Conservation (phyloP, 1,140 invertebrate species). For the Apolygus lucorum region DNA sequence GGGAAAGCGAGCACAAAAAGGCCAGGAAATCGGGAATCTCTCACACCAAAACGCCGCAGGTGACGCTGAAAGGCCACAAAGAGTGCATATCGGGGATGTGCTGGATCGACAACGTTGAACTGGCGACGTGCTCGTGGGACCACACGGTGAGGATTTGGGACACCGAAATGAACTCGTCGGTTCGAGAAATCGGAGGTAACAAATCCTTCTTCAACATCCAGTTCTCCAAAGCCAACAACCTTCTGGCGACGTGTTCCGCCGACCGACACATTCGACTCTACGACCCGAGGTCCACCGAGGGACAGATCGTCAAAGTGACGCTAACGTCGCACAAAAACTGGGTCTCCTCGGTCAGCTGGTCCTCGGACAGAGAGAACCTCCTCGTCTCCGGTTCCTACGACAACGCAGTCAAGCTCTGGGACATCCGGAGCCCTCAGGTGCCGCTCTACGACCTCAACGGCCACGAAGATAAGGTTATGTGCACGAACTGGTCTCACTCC, state of each 20-base stretch:
- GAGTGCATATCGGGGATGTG: constrained; percentile 76
- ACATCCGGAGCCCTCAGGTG: constrained; percentile 82
- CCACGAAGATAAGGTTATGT: constrained; percentile 89
- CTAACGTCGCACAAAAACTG: constrained; percentile 87
- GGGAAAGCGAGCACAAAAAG: constrained; percentile 15
- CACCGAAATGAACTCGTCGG: constrained; percentile 69
- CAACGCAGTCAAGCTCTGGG: constrained; percentile 88
- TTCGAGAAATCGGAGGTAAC: constrained; percentile 72
- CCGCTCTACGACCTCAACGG: constrained; percentile 88
- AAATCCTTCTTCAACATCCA: constrained; percentile 86
- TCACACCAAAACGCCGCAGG: constrained; percentile 58
- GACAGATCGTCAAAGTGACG: constrained; percentile 72
- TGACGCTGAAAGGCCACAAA: constrained; percentile 85
- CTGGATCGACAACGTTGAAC: constrained; percentile 67
- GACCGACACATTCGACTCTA: constrained; percentile 84
- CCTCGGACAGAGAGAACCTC: constrained; percentile 66
- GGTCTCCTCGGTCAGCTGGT: constrained; percentile 87
- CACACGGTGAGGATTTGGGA: constrained; percentile 94
- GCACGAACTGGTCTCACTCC: constrained; percentile 87
- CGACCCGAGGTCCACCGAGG: constrained; percentile 79
- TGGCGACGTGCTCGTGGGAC: constrained; percentile 89
- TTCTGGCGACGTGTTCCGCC: constrained; percentile 75
- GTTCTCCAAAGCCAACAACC: constrained; percentile 65
- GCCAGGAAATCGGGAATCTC: constrained; percentile 13
- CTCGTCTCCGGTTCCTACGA: constrained; percentile 94